A percentile compares a stretch with the other conserved stretches of the same genome.
These are phyloP conservation scores for Laterallus jamaicensis DNA, from an alignment of 2,113 vertebrate species.

Conservation along the genomic window DNA sequence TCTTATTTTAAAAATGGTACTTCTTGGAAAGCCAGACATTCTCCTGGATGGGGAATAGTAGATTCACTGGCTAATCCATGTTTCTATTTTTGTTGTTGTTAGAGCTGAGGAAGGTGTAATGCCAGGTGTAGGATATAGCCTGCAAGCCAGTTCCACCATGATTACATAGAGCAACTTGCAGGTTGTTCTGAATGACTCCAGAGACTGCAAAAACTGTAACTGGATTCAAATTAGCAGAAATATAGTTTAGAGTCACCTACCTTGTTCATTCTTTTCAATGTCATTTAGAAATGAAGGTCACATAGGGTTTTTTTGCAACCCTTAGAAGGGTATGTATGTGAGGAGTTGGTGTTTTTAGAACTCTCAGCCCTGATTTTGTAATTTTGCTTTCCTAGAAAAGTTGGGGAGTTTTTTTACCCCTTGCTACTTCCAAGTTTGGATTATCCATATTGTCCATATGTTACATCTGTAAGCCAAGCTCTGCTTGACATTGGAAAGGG, in stretches of 20 bases:
- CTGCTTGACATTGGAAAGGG: neutral
- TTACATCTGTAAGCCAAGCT: neutral
- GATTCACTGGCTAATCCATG: neutral
- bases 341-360: neutral
- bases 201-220: neutral
- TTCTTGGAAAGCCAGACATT: neutral
- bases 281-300: neutral
- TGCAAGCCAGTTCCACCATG: accelerated
- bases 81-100: neutral
- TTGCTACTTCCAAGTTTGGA: neutral
- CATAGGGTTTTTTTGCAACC: neutral
- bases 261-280: neutral
- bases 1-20: neutral
- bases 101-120: neutral
- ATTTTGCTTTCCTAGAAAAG: neutral
- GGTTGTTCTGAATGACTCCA: neutral
- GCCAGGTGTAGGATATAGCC: neutral
- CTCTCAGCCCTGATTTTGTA: neutral
- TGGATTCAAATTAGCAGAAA: neutral
- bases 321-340: neutral
- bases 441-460: neutral
- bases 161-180: neutral
- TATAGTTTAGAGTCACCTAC: neutral
- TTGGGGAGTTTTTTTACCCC: neutral
- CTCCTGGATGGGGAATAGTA: neutral